phyloP scores from a whole-genome alignment of 2,797 vertebrate species.

The Catamblyrhynchus diadema region DNA sequence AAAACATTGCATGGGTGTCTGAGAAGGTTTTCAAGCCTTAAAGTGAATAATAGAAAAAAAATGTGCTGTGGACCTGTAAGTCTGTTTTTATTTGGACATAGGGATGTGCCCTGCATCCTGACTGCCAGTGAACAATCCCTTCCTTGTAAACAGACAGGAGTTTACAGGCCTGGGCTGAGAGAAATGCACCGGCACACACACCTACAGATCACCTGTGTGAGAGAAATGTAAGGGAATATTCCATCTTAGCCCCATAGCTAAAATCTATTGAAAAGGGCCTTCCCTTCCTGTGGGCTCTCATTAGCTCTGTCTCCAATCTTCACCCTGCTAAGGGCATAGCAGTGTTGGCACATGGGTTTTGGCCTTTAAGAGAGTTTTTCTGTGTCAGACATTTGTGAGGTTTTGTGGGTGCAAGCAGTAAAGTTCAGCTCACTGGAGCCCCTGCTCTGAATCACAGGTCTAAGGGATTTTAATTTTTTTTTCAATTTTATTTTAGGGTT shows the following conservation, averaged over 20 bases:
- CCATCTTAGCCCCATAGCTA: background rate
- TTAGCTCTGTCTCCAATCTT: background rate
- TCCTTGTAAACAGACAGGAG: constrained; percentile 1
- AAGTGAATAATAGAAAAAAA: background rate
- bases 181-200: background rate
- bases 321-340: background rate
- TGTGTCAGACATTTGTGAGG: background rate
- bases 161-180: background rate
- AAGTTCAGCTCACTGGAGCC: background rate
- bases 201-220: background rate
- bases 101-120: constrained; percentile 15
- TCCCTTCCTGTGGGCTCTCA: background rate
- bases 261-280: background rate
- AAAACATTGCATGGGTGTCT: background rate
- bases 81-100: background rate
- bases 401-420: background rate
- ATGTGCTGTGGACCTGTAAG: background rate
- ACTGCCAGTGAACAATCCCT: background rate
- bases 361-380: background rate
- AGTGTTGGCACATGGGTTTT: background rate
- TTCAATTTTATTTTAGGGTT: background rate
- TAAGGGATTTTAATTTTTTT: background rate
- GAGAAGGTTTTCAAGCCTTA: background rate
- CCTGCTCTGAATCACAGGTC: background rate
- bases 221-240: background rate